Base-by-base conservation (phyloP, 2,888 invertebrate species). In the Folsomia manolachei region DNA sequence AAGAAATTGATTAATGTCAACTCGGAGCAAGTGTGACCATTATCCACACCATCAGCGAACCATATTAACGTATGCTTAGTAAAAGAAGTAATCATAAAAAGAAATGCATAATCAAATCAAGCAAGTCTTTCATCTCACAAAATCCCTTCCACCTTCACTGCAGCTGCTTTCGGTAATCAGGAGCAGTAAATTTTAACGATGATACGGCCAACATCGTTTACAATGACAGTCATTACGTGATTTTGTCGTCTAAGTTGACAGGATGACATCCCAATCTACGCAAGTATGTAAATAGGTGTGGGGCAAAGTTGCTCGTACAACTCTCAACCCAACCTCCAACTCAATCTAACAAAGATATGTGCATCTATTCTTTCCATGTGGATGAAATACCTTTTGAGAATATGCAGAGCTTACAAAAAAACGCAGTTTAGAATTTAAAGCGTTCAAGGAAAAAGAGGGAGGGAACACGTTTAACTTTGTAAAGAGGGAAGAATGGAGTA, bases 231-330 rank as follows among this genome's bases (percentile, higher is more conserved):
- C 75, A 75, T 78, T 78, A 76, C 68, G 71, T 78, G 74, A 74
- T 73, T 62, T 73, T 75, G 75, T 77, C 78, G 75, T 74, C 76
- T 77, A 60, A n/a, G 63, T 70, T 75, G 78, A 78, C 78, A 78
- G 74, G 71, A 77, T 77, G 77, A 75, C 77, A 75, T 72, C 70
- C 71, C 72, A 74, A 77, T 74, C 74, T 77, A 75, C 74, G 75
- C 75, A 78, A 75, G 75, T 77, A 75, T 75, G 75, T 75, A 78
- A 75, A 76, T 77, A 75, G 72, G 75, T 74, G 78, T 71, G 64
- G 64, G 62, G 27, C 56, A 56, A 56, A 19, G 39, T 39, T 39
- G 4, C 39, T 14, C 14, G 7, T 14, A 39, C 39, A 14, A 9
- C 4, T 14, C 4, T 39, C 39, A 4, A 39, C 39, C 39, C 39